These are phyloP conservation scores for Lepidotrigona ventralis DNA, from an alignment of 1,140 invertebrate species.

Conservation along the genomic window DNA sequence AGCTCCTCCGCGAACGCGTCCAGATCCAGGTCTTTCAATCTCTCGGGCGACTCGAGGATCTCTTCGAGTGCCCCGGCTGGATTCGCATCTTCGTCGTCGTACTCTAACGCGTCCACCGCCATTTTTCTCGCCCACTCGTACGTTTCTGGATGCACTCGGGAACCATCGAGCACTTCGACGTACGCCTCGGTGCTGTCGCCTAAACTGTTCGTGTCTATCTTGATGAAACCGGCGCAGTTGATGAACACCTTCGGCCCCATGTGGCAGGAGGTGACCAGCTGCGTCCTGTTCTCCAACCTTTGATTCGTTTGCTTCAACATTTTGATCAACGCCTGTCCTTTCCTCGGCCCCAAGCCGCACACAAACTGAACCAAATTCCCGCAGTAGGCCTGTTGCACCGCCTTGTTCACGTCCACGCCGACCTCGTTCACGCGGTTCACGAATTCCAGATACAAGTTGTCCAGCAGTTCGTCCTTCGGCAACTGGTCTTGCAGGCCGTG, in stretches of 20 bases:
- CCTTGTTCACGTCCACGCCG: slow-evolving; percentile 98
- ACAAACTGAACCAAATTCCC: slow-evolving; percentile 97
- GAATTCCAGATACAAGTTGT: slow-evolving; percentile 94
- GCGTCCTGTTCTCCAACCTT: slow-evolving; percentile 95
- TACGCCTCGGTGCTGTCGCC: slow-evolving; percentile 96
- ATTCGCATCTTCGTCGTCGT: slow-evolving; percentile 97
- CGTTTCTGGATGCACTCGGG: slow-evolving; percentile 98
- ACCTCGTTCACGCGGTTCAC: slow-evolving; percentile 97
- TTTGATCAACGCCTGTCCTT: slow-evolving; percentile 94
- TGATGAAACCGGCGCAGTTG: slow-evolving; percentile 99
- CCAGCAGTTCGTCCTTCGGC: slow-evolving; percentile 91
- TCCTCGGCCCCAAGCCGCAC: slow-evolving; percentile 97
- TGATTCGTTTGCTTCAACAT: slow-evolving; percentile 96
- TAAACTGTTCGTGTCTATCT: slow-evolving; percentile 97
- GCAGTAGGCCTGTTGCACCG: slow-evolving; percentile 92
- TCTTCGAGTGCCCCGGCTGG: slow-evolving; percentile 98
- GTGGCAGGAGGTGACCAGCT: slow-evolving; percentile 96
- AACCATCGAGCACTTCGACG: slow-evolving; percentile 98
- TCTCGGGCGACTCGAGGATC: slow-evolving; percentile 96
- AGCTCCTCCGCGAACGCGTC: slow-evolving; percentile 99
- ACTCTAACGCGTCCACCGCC: slow-evolving; percentile 99
- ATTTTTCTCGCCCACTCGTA: slow-evolving; percentile 99
- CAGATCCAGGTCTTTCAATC: slow-evolving; percentile 97
- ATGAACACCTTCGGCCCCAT: slow-evolving; percentile 99
- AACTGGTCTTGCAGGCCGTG: slow-evolving; percentile 89